Base-by-base conservation (phyloP, 2,797 vertebrate species). In the Leptoclinus maculatus region DNA sequence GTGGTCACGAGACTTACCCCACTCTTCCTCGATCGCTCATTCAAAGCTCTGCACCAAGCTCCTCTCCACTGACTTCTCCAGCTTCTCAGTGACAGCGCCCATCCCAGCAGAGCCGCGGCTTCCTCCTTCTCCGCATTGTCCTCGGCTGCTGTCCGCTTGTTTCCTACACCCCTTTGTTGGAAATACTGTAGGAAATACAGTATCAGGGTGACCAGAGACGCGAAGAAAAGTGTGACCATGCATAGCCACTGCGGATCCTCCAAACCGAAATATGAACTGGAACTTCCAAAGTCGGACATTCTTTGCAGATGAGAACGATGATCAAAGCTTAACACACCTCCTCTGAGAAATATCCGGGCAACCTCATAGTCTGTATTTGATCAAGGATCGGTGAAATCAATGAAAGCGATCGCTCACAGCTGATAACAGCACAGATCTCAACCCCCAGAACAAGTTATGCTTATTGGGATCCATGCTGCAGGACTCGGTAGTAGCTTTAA, bases 141-240 rank as follows among this genome's bases (percentile, higher is more conserved):
- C 79, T 74, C 53, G 51, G 60, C 80, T 27, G 79, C 59, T 34
- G 66, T 66, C 74, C 67, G 84, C 21, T 79, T 43, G 3, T 4
- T 62, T 41, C 81, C 78, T 45, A 58, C 47, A 38, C 74, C 11
- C 27, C 89, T 81, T 49, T 93, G 91, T 54, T 95, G 92, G 84
- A 94, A 95, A 76, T 96, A 97, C 88, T 97, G 98, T 65, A 96
- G 88, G 79, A 99, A 92, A 90, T 99, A 99, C 77, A 96, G 74
- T 69, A 93, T 76, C 21, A 98, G 79, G 1, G 97, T 97, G 51
- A 95, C 94, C 80, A 98, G 66, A 10, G 98, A 98, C 12, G 95
- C 97, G 59, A 96, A 64, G 85, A 98, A 98, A 5, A 99, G 94
- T 2, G 95, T 95, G 83, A 99, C 93, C 94, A 98, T 91, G 68